Base-by-base conservation (phyloP, 2,888 invertebrate genomes). In the Julus scanicus region DNA sequence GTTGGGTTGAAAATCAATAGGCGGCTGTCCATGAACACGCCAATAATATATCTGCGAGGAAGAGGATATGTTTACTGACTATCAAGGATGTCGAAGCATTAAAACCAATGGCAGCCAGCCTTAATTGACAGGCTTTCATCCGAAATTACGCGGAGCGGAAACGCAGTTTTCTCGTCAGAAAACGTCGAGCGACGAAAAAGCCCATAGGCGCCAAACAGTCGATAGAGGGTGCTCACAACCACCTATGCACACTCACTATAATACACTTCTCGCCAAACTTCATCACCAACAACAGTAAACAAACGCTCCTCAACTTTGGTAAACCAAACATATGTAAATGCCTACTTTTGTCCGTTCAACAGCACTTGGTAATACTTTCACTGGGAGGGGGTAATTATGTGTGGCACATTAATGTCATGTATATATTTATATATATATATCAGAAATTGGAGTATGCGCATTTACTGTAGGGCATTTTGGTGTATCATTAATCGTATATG, bases 61-160 rank as follows among this genome's bases (percentile, higher is more conserved):
- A 71, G 71, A 71, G 29, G 71, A 71, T 71, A 71, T 71, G 71
- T 71, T 71, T 71, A 71, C 71, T 71, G 71, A 71, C 71, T 71
- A 71, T 71, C 71, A 71, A 71, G 71, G 71, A 71, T 71, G 71
- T 71, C 71, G 71, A 71, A 29, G n/a, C 71, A 71, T 71, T 71
- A 71, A 71, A 71, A 71, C 71, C 71, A 71, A 71, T n/a, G 71
- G 71, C 71, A 71, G 71, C 29, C 71, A 71, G 29, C 29, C 71
- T 71, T 71, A 71, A 71, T 71, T 71, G 71, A 71, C 71, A 71
- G 71, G 71, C 71, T 71, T 71, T 71, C 71, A 71, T 71, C 71
- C 71, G 71, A 71, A 71, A 71, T 71, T 71, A 71, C 29, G 71
- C 71, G 9, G 71, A 71, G 71, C 29, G 71, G 71, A 71, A 71